Conservation (phyloP, 2,113 vertebrate species). For the Etia nguti region DNA sequence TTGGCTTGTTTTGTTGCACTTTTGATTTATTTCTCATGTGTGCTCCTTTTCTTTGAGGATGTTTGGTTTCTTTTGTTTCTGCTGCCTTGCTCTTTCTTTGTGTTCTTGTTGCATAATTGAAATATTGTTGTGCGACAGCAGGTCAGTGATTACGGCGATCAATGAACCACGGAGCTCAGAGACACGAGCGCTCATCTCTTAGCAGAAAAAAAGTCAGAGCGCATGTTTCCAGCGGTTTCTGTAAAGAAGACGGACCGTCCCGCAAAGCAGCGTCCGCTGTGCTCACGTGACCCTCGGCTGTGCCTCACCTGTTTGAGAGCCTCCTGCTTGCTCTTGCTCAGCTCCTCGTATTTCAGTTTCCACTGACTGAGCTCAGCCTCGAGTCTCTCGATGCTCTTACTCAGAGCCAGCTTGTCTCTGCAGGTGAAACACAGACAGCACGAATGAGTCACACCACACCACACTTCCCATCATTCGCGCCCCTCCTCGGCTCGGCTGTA, state of each 20-base stretch:
- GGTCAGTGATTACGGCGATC: not conserved
- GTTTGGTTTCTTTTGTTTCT: not conserved
- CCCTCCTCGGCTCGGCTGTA: no score
- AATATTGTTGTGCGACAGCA: not conserved
- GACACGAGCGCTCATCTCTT: not conserved
- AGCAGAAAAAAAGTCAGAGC: not conserved
- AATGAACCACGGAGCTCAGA: not conserved
- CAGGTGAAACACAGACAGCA: not conserved
- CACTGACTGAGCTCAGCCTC: slow-evolving; percentile 90
- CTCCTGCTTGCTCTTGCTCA: slow-evolving; percentile 93
- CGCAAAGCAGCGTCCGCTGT: not conserved
- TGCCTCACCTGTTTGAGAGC: slow-evolving; percentile 87
- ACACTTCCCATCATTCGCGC: accelerated
- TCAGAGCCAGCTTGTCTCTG: slow-evolving; percentile 90
- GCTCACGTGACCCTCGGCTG: not conserved
- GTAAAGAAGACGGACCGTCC: not conserved
- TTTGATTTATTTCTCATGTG: not conserved
- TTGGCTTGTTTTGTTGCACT: accelerated
- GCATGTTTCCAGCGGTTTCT: not conserved
- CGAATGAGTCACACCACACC: not conserved
- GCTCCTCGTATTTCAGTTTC: slow-evolving; percentile 95
- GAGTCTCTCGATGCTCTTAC: slow-evolving; percentile 91
- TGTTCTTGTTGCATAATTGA: not conserved
- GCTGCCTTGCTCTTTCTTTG: not conserved
- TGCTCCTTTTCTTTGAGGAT: no score